Percentiles rank a stretch among this genome's conserved stretches.
Evolutionary conservation across 2,113 vertebrate species (phyloP).

Genomic region (Bambusicola thoracicus): DNA sequence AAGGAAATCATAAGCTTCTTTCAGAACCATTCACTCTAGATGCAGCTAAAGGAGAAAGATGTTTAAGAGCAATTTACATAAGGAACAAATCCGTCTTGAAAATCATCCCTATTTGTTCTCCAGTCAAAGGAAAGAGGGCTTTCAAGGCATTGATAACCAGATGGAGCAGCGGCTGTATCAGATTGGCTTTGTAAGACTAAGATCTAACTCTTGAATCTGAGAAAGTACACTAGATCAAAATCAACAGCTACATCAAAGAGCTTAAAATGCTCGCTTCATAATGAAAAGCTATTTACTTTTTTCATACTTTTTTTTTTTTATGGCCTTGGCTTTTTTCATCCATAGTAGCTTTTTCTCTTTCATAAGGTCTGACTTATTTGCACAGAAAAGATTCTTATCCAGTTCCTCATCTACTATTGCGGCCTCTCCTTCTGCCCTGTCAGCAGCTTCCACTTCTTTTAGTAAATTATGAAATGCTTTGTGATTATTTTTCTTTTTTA

Average conservation of each 20-base stretch:
- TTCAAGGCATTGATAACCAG: conserved; percentile 54
- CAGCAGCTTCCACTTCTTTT: conserved; percentile 7
- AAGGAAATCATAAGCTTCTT: conserved; percentile 40
- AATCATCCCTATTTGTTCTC: conserved; percentile 70
- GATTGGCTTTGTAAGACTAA: conserved; percentile 52
- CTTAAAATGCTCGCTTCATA: conserved; percentile 48
- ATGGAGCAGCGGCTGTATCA: conserved; percentile 55
- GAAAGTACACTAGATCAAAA: conserved; percentile 43
- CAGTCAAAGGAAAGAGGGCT: conserved; percentile 38
- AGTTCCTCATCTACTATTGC: background rate
- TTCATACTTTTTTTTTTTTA: background rate
- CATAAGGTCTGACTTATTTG: conserved; percentile 13
- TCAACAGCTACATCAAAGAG: conserved; percentile 45
- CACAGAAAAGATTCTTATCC: background rate
- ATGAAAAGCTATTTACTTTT: conserved; percentile 46
- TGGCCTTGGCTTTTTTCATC: background rate
- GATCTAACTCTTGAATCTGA: conserved; percentile 49
- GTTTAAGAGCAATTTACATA: conserved; percentile 68
- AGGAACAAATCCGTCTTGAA: conserved; percentile 63
- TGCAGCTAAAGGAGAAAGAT: conserved; percentile 38
- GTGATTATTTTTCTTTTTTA: background rate
- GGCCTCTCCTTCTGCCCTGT: background rate
- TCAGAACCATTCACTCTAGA: conserved; percentile 32
- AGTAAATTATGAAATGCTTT: background rate
- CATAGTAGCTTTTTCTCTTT: background rate